Conservation (phyloP, 2,113 vertebrate genomes). For the Bambusicola thoracicus region DNA sequence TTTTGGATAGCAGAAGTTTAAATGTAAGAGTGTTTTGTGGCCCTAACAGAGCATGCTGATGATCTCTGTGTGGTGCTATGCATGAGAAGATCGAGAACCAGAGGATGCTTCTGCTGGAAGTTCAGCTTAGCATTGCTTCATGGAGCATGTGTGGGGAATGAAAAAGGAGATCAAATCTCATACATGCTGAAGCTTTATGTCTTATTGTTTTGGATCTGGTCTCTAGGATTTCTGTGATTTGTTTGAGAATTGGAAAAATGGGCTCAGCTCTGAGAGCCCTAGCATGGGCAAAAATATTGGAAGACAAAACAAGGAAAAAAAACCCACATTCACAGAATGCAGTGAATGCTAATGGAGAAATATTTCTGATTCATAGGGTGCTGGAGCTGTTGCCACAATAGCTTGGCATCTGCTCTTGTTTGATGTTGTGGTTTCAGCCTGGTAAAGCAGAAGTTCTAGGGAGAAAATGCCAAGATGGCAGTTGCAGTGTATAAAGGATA, state of each 20-base stretch:
- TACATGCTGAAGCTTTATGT: not conserved
- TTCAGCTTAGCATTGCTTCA: not conserved
- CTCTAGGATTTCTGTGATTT: not conserved
- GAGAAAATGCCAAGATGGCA: not conserved
- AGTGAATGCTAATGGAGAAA: not conserved
- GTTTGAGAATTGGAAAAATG: not conserved
- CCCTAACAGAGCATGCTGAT: not conserved
- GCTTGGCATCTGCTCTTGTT: not conserved
- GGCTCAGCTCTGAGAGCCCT: not conserved
- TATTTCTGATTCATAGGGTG: not conserved
- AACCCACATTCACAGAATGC: not conserved
- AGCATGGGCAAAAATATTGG: fast-evolving
- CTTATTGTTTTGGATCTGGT: not conserved
- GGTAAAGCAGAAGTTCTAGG: not conserved
- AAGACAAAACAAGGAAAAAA: not conserved
- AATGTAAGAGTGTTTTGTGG: not conserved
- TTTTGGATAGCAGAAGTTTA: not conserved
- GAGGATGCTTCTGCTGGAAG: not conserved
- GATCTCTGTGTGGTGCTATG: not conserved
- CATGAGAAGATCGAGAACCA: not conserved
- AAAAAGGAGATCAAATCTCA: not conserved
- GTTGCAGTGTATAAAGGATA: not conserved
- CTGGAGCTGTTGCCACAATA: not conserved
- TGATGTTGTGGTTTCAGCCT: not conserved
- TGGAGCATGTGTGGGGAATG: not conserved